phyloP scores from a whole-genome alignment of 2,888 invertebrate genomes.

The Alentia gelatinosa region DNA sequence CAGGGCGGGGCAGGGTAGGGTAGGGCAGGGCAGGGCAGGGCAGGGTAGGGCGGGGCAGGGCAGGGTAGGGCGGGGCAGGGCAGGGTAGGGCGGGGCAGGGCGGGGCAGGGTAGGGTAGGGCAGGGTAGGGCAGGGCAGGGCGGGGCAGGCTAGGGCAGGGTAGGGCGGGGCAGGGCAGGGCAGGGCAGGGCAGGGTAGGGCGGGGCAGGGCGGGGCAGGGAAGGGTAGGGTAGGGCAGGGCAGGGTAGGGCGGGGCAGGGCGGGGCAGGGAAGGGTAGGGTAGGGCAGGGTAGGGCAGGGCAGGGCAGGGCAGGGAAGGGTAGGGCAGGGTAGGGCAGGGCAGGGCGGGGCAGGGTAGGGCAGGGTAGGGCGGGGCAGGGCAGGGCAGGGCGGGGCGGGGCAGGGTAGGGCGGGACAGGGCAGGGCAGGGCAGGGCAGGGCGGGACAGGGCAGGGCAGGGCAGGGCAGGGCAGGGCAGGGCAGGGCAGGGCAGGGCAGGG shows the following conservation, averaged over 20 bases:
- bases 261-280: background rate
- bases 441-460: constrained; percentile 57
- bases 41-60: background rate
- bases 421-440: constrained; percentile 58
- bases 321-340: constrained; percentile 56
- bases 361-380: constrained; percentile 56
- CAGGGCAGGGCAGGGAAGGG: no score
- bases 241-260: background rate
- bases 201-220: background rate
- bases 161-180: constrained; percentile 33
- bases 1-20: constrained; percentile 45
- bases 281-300: constrained; percentile 36
- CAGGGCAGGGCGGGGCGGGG: constrained; percentile 56
- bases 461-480: constrained; percentile 57
- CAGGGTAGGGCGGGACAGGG: constrained; percentile 55
- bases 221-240: background rate
- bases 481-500: constrained; percentile 56
- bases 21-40: constrained; percentile 13
- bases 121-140: background rate
- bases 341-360: no score
- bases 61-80: background rate
- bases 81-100: background rate
- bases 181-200: background rate
- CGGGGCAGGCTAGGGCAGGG: background rate
- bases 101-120: background rate